Base-by-base conservation (phyloP, 1,140 invertebrate genomes). In the Drosophila pseudoananassae region DNA sequence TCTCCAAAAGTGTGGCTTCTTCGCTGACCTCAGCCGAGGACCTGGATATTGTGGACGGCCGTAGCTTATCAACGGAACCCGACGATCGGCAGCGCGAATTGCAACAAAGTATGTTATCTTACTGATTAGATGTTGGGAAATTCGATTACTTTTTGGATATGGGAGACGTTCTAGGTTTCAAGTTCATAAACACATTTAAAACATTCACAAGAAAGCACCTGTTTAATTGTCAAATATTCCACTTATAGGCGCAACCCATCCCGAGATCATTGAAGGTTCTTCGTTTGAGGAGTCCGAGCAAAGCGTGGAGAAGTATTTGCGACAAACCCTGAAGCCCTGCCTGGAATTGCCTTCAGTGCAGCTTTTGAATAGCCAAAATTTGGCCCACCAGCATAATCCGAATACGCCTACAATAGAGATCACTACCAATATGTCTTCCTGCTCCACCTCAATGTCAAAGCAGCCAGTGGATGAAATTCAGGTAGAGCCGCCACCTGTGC, bases 11-110 rank as follows among this genome's bases (percentile, higher is more conserved):
- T 52, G 57, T 91, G 27, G 91, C 92, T 8, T 92, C 92, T 8
- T 91, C 93, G 49, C 64, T 93, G 1, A 92, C 91, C 12, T 92
- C 92, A 1, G 91, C 77, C 27, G 92, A 93, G 55, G 92, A 93
- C 17, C 33, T 92, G 3, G 93, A 94, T 69, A 91, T 91, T 46
- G 91, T 92, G 4, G 93, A 93, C 78, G 93, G 93, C 33, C 68
- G 93, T 15, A 91, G 87, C 45, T 78, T 91, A 57, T 91, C 90
- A 10, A 91, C 78, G n/a, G 90, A 91, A 5, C 83, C 76, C 1
- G 90, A 91, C 8, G 85, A 91, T 5, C 72, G 77, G 3, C 76
- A 79, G 5, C 78, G 87, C 20, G 80, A 89, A 6, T 51, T 78
- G 53, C 64, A 68, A 8, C 76, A 70, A 40, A 69, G 82, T 89